Percentiles rank a stretch among this genome's conserved stretches.
Conservation (phyloP, 2,113 vertebrate genomes). For the Petaurus breviceps region DNA sequence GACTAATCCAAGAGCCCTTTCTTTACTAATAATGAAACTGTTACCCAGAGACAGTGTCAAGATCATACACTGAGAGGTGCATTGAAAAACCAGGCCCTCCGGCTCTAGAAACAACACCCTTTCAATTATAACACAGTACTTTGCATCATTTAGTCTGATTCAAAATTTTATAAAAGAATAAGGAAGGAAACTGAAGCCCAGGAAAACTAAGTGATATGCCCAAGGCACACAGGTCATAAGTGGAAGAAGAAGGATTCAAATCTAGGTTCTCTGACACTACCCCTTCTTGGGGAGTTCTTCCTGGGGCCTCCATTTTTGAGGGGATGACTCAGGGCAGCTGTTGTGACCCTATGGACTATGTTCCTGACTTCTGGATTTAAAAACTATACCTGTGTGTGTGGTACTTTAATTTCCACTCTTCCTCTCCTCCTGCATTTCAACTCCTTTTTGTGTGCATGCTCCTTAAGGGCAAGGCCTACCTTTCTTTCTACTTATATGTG, state of each 20-base stretch:
- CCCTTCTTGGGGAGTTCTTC: neutral
- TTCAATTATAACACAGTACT: neutral
- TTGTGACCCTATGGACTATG: too few relatives aligned
- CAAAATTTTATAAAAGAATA: neutral
- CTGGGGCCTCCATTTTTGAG: neutral
- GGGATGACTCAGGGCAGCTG: neutral
- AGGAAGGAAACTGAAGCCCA: neutral
- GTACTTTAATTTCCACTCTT: neutral
- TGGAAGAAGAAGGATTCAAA: neutral
- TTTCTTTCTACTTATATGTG: too few relatives aligned
- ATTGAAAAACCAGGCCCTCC: neutral
- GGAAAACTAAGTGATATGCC: neutral
- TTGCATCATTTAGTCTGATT: neutral
- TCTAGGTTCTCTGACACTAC: neutral
- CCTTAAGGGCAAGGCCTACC: neutral
- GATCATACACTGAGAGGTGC: neutral
- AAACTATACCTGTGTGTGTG: neutral
- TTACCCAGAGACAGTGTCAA: neutral
- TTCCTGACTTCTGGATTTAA: neutral
- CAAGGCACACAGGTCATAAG: neutral
- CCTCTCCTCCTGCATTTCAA: neutral
- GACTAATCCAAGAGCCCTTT: neutral
- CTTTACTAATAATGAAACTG: neutral
- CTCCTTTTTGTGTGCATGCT: neutral
- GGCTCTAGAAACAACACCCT: neutral